phyloP scores from a whole-genome alignment of 2,888 invertebrate species.

The Mellilla xanthometata region DNA sequence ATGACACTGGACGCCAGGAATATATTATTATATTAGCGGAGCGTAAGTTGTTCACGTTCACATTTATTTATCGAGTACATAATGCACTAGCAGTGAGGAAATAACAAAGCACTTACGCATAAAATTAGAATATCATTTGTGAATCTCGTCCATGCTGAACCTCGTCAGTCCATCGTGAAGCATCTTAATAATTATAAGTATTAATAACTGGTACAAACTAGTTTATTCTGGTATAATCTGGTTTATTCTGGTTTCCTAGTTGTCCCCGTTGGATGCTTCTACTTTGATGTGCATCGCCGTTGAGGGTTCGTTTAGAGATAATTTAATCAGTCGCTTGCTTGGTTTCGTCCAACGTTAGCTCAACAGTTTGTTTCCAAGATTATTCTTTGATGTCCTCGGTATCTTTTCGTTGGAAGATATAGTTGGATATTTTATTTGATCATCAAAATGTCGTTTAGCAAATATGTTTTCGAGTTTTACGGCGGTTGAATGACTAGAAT shows the following conservation, averaged over 20 bases:
- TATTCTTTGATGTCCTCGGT: slow-evolving; percentile 20
- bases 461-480: background rate
- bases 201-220: slow-evolving; percentile 32
- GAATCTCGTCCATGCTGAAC: slow-evolving; percentile 9
- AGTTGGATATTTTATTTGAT: background rate
- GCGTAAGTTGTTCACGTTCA: slow-evolving; percentile 1
- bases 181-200: slow-evolving; percentile 45
- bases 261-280: slow-evolving; percentile 13
- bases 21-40: too few relatives aligned
- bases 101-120: background rate
- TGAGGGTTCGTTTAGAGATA: slow-evolving; percentile 44
- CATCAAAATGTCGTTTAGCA: background rate
- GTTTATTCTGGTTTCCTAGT: slow-evolving; percentile 16
- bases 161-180: slow-evolving; percentile 35
- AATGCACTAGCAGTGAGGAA: background rate
- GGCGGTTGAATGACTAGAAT: too few relatives aligned
- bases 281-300: slow-evolving; percentile 52
- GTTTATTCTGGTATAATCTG: slow-evolving; percentile 10
- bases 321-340: slow-evolving; percentile 43
- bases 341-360: slow-evolving; percentile 18
- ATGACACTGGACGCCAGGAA: too few relatives aligned
- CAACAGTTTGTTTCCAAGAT: slow-evolving; percentile 10
- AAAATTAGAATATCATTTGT: slow-evolving; percentile 15
- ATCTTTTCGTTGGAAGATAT: background rate
- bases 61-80: slow-evolving; percentile 2